A percentile compares a stretch with the other conserved stretches of the same genome.
Conservation (phyloP, 2,797 vertebrate genomes). For the Phoxinus dragarum region DNA sequence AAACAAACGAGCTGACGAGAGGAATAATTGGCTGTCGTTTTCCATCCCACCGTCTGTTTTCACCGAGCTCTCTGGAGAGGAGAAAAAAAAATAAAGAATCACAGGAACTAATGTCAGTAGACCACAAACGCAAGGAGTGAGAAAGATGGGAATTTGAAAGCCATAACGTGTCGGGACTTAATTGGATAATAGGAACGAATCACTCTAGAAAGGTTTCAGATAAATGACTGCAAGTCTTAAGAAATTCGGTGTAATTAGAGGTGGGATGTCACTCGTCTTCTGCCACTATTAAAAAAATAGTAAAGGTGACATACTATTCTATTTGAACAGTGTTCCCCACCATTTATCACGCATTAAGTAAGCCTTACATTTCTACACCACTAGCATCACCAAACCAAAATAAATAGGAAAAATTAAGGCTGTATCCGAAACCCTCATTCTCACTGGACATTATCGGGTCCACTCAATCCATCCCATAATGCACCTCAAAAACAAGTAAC, state of each 20-base stretch:
- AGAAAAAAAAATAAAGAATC: slow-evolving; percentile 19
- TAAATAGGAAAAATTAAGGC: background rate
- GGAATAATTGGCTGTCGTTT: slow-evolving; percentile 57
- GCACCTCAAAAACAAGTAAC: no score
- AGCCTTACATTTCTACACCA: background rate
- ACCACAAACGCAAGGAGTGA: slow-evolving; percentile 17
- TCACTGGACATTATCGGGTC: background rate
- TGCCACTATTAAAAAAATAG: background rate
- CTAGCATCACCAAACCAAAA: background rate
- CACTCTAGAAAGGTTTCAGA: slow-evolving; percentile 47
- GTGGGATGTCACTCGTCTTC: background rate
- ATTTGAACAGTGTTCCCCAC: background rate
- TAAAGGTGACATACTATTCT: background rate
- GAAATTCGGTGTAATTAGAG: slow-evolving; percentile 43
- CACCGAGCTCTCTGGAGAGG: slow-evolving; percentile 42
- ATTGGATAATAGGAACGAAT: slow-evolving; percentile 58
- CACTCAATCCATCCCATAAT: no score
- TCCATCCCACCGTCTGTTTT: slow-evolving; percentile 44
- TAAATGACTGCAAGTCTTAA: slow-evolving; percentile 23
- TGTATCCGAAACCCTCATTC: background rate
- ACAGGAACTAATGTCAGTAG: slow-evolving; percentile 40
- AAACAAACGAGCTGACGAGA: slow-evolving; percentile 58
- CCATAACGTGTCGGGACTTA: slow-evolving; percentile 17
- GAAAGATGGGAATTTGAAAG: slow-evolving; percentile 33
- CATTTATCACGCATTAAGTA: background rate